Percentiles rank a stretch among this genome's conserved stretches.
Evolutionary conservation across 1,140 invertebrate species (phyloP).

Genomic region (Coelopa frigida): DNA sequence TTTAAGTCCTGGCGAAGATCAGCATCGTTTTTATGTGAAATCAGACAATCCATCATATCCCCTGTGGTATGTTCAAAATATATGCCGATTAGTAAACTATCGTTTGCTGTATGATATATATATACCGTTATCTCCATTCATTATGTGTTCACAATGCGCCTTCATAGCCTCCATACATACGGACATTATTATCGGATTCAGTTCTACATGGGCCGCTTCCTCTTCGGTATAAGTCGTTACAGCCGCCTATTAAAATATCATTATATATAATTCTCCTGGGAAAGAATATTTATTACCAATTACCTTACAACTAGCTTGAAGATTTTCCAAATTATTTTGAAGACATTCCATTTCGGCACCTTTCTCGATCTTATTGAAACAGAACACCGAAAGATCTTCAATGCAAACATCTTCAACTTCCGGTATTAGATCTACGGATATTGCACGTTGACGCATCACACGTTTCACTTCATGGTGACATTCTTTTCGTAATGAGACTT

Average conservation of each 20-base stretch:
- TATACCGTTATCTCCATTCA: constrained; percentile 64
- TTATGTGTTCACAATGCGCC: constrained; percentile 64
- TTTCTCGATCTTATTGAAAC: constrained; percentile 74
- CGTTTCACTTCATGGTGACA: constrained; percentile 72
- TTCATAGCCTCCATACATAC: constrained; percentile 79
- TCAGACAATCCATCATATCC: constrained; percentile 89
- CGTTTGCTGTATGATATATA: constrained; percentile 13
- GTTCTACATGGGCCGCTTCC: constrained; percentile 74
- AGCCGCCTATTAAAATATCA: constrained; percentile 61
- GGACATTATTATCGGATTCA: constrained; percentile 77
- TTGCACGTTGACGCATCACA: constrained; percentile 86
- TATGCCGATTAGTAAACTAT: background rate
- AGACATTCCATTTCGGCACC: constrained; percentile 88
- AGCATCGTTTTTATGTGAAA: constrained; percentile 84
- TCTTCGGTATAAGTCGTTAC: constrained; percentile 86
- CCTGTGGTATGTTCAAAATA: constrained; percentile 29
- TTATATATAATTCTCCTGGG: background rate
- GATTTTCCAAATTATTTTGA: constrained; percentile 78
- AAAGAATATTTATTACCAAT: background rate
- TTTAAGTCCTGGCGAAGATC: constrained; percentile 66
- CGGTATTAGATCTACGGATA: constrained; percentile 87
- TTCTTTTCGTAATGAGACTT: constrained; percentile 54
- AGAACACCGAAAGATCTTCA: constrained; percentile 73
- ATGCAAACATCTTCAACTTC: constrained; percentile 89
- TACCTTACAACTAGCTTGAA: constrained; percentile 38